A percentile compares a stretch with the other conserved stretches of the same genome.
Evolutionary conservation across 2,888 invertebrate species (phyloP).

Genomic region (Oxytorus armatus): DNA sequence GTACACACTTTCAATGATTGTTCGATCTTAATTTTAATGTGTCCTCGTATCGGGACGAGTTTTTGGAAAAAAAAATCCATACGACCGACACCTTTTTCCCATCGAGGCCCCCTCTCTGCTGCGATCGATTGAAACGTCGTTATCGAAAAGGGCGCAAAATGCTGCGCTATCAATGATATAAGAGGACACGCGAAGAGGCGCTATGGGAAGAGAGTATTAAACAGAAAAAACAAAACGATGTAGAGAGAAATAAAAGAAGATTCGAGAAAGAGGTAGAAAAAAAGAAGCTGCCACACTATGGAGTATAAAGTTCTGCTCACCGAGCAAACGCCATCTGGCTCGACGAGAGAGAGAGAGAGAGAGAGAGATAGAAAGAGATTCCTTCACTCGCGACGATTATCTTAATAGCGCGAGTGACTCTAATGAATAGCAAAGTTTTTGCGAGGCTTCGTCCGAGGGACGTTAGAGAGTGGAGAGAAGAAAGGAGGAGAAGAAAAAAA

Average conservation of each 20-base stretch:
- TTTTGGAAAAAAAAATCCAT: slow-evolving; percentile 19
- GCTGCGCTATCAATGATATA: slow-evolving; percentile 20
- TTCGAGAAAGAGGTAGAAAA: slow-evolving; percentile 28
- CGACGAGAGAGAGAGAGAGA: slow-evolving; percentile 36
- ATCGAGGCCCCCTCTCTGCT: not conserved
- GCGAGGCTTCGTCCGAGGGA: slow-evolving; percentile 59
- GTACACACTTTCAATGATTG: slow-evolving; percentile 22
- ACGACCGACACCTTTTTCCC: slow-evolving; percentile 9
- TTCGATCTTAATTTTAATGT: slow-evolving; percentile 39
- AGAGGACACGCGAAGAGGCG: slow-evolving; percentile 15
- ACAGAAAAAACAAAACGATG: slow-evolving; percentile 18
- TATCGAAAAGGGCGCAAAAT: slow-evolving; percentile 29
- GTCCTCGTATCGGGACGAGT: slow-evolving; percentile 14
- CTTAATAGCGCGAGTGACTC: slow-evolving; percentile 81
- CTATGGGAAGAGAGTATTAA: not conserved
- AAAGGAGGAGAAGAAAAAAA: slow-evolving; percentile 22
- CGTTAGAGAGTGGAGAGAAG: slow-evolving; percentile 35
- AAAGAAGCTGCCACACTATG: slow-evolving; percentile 29
- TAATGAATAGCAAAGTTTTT: slow-evolving; percentile 83
- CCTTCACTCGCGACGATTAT: slow-evolving; percentile 77
- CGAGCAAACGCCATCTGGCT: slow-evolving; percentile 63
- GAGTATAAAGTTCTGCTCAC: slow-evolving; percentile 19
- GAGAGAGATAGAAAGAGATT: slow-evolving; percentile 41
- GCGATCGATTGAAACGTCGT: slow-evolving; percentile 60
- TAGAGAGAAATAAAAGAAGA: slow-evolving; percentile 1